Conservation (phyloP, 2,113 vertebrate species). For the Notothenia coriiceps region DNA sequence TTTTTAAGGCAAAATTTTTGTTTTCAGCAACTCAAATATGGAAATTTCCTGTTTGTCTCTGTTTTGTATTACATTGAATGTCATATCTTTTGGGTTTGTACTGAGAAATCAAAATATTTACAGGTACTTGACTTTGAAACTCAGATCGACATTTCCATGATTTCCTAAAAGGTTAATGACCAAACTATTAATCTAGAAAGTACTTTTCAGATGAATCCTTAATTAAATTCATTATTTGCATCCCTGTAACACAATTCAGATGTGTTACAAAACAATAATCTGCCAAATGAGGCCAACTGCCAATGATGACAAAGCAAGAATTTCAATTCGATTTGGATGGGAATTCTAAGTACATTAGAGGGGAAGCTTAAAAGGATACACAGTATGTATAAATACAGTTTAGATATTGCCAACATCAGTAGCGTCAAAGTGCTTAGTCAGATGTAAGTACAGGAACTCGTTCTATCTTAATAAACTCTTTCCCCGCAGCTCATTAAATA, state of each 20-base stretch:
- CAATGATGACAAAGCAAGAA: not conserved
- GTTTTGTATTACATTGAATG: no score
- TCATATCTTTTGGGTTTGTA: no score
- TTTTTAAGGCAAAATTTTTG: no score
- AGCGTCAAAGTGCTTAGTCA: constrained; percentile 28
- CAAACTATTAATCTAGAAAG: no score
- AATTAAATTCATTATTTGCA: no score
- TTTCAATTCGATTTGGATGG: not conserved
- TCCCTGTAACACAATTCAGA: not conserved
- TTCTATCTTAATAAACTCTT: constrained; percentile 53
- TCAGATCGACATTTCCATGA: no score
- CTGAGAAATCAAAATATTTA: no score
- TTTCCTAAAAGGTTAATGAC: no score
- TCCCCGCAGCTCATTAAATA: constrained; percentile 78
- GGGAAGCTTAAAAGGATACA: not conserved
- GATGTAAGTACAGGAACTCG: constrained; percentile 52
- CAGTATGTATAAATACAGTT: constrained; percentile 14
- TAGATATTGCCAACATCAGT: constrained; percentile 9
- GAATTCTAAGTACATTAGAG: not conserved
- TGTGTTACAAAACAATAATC: not conserved
- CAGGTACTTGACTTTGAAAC: no score
- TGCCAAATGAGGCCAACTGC: not conserved
- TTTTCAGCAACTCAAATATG: no score
- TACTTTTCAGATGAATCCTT: no score
- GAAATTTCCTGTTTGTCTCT: no score